Percentiles rank a stretch among this genome's conserved stretches.
Evolutionary conservation across 1,140 invertebrate genomes (phyloP).

Genomic region (Heliconius congener): DNA sequence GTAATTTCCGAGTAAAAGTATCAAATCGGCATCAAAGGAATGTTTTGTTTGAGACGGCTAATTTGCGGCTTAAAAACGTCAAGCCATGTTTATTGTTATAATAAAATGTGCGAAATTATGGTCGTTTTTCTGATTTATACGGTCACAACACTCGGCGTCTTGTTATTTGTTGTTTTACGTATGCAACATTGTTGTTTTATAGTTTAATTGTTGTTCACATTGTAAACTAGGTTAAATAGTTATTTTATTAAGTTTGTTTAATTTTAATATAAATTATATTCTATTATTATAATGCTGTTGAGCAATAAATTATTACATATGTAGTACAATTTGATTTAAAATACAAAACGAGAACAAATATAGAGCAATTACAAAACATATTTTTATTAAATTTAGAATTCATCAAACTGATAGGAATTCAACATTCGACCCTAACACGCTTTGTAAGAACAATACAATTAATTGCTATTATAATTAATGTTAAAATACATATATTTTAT

Average conservation of each 20-base stretch:
- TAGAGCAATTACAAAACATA: too few species aligned
- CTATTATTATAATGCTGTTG: too few species aligned
- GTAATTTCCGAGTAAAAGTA: conserved; percentile 48
- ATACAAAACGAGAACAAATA: too few species aligned
- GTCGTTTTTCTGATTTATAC: conserved; percentile 63
- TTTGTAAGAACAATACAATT: too few species aligned
- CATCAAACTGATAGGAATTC: too few species aligned
- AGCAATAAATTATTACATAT: too few species aligned
- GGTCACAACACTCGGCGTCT: conserved; percentile 43
- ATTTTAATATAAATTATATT: background rate
- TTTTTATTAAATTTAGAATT: too few species aligned
- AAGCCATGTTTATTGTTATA: conserved; percentile 65
- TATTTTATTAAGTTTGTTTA: background rate
- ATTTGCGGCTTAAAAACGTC: conserved; percentile 66
- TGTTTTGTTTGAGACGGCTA: conserved; percentile 59
- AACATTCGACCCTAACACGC: too few species aligned
- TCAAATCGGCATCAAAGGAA: conserved; percentile 58
- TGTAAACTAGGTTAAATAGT: background rate
- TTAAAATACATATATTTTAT: too few species aligned
- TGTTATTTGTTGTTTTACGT: conserved; percentile 47
- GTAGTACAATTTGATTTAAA: too few species aligned
- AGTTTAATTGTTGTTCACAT: conserved; percentile 1
- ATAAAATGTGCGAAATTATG: conserved; percentile 71
- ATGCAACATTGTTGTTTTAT: conserved; percentile 43
- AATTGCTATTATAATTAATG: too few species aligned